phyloP scores from a whole-genome alignment of 2,113 vertebrate genomes.

The Dryoscopus gambensis region DNA sequence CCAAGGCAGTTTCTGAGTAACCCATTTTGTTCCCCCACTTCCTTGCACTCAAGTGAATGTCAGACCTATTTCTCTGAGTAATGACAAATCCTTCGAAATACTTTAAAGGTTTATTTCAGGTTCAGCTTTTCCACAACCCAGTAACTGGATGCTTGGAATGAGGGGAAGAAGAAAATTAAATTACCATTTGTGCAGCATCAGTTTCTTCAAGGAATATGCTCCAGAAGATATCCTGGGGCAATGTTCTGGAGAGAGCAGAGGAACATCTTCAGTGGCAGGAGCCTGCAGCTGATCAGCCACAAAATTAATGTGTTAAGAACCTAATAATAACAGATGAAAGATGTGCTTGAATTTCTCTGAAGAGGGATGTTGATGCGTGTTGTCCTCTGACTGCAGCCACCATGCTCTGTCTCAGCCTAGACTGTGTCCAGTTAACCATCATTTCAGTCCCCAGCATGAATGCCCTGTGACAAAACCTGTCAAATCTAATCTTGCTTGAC shows the following conservation, averaged over 20 bases:
- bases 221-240: neutral
- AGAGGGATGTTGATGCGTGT: rapidly evolving
- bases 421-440: neutral
- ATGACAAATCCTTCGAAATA: neutral
- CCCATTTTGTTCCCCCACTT: neutral
- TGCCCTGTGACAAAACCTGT: neutral
- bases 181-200: neutral
- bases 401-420: neutral
- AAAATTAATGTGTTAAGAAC: neutral
- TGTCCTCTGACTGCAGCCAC: neutral
- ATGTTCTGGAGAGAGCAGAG: neutral
- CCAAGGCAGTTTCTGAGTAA: neutral
- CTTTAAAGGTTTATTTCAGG: neutral
- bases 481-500: neutral
- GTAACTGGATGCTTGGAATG: neutral
- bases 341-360: neutral
- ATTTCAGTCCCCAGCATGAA: neutral
- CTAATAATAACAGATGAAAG: neutral
- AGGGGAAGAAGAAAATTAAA: neutral
- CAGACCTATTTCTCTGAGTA: neutral
- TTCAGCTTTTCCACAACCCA: neutral
- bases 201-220: neutral
- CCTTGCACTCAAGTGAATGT: neutral
- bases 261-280: neutral
- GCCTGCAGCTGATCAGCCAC: neutral